A percentile compares a stretch with the other conserved stretches of the same genome.
Evolutionary conservation across 2,113 vertebrate genomes (phyloP).

Genomic region (Dicrurus megarhynchus): DNA sequence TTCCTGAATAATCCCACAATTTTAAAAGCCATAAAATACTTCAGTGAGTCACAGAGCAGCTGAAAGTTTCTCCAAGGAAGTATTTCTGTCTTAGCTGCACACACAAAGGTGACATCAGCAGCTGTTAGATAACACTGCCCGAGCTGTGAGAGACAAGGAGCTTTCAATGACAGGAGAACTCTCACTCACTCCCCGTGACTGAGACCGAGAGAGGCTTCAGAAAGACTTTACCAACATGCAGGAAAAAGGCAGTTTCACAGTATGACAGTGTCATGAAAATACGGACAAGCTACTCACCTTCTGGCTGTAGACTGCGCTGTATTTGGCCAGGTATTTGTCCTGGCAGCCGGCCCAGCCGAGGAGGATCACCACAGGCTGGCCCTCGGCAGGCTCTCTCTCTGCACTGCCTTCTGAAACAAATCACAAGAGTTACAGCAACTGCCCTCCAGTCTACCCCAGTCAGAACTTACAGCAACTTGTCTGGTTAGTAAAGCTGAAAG

Average conservation of each 20-base stretch:
- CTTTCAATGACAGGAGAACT: background rate
- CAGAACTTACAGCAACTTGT: fast-evolving
- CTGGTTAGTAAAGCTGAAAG: background rate
- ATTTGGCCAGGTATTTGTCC: constrained; percentile 91
- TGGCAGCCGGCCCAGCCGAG: constrained; percentile 94
- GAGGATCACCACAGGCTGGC: constrained; percentile 88
- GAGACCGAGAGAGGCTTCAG: background rate
- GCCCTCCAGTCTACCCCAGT: background rate
- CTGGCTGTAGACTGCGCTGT: constrained; percentile 90
- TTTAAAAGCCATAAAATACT: background rate
- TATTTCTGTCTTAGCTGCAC: background rate
- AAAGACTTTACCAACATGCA: fast-evolving
- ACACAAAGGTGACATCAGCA: background rate
- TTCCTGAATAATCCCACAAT: background rate
- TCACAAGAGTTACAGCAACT: background rate
- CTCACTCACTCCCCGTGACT: background rate
- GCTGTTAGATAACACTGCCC: background rate
- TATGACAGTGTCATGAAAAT: background rate
- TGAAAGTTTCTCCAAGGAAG: background rate
- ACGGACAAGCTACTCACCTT: constrained; percentile 72
- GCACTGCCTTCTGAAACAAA: constrained; percentile 59
- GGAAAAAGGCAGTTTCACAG: background rate
- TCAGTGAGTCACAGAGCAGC: background rate
- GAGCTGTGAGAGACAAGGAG: background rate
- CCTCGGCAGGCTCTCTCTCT: constrained; percentile 13